These are phyloP conservation scores for Athrips mouffetella DNA, from an alignment of 2,888 invertebrate genomes.

Conservation along the genomic window DNA sequence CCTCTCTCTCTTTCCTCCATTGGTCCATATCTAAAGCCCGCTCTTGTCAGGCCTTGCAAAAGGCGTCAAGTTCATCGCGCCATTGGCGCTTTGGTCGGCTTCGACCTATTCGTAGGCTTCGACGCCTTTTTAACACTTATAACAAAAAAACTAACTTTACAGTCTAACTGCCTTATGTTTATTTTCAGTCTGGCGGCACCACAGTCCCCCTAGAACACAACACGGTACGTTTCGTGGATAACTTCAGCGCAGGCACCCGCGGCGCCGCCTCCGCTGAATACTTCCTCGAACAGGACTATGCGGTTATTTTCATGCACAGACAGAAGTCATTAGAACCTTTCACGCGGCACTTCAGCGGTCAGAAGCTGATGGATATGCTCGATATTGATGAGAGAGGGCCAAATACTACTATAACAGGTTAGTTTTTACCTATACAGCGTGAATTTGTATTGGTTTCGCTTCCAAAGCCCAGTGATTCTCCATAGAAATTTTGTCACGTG, in stretches of 20 bases:
- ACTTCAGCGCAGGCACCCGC: conserved; percentile 97
- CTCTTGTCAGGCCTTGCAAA: too few relatives aligned
- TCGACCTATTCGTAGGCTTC: too few relatives aligned
- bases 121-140: too few relatives aligned
- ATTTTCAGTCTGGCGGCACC: conserved; percentile 93
- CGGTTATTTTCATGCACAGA: conserved; percentile 96
- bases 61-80: too few relatives aligned
- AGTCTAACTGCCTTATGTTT: too few relatives aligned
- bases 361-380: conserved; percentile 88
- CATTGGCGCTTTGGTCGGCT: too few relatives aligned
- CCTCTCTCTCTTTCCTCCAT: too few relatives aligned
- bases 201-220: conserved; percentile 97
- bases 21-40: too few relatives aligned
- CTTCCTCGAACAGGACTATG: conserved; percentile 89
- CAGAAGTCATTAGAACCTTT: conserved; percentile 94
- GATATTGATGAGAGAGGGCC: conserved; percentile 81
- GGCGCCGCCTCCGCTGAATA: conserved; percentile 98
- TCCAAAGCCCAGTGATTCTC: too few relatives aligned
- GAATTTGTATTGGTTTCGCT: too few relatives aligned
- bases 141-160: too few relatives aligned
- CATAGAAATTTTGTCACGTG: too few relatives aligned
- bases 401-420: conserved; percentile 82
- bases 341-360: conserved; percentile 89
- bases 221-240: conserved; percentile 98
- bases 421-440: neutral